These are phyloP conservation scores for Tenthredo mesomela DNA, from an alignment of 2,888 invertebrate genomes.

Conservation along the genomic window DNA sequence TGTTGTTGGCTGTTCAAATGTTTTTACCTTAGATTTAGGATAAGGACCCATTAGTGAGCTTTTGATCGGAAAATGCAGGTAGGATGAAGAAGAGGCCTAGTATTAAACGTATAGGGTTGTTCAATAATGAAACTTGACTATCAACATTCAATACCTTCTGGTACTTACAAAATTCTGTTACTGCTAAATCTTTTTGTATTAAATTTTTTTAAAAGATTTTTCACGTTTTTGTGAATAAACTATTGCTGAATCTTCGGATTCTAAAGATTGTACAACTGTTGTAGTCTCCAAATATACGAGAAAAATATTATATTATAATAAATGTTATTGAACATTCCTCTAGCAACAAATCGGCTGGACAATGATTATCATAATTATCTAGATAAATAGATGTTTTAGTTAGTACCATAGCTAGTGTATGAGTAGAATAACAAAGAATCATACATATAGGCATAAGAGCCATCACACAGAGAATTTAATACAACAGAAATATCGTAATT, in stretches of 20 bases:
- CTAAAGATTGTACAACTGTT: background rate
- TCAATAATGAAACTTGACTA: conserved; percentile 21
- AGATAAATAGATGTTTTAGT: conserved; percentile 27
- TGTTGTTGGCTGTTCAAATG: conserved; percentile 35
- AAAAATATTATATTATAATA: background rate
- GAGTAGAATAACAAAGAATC: background rate
- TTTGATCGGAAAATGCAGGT: conserved; percentile 33
- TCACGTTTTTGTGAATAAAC: background rate
- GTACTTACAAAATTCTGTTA: background rate
- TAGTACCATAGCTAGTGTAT: background rate
- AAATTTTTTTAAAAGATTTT: background rate
- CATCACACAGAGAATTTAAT: background rate
- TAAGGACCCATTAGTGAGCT: conserved; percentile 35
- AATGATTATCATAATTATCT: conserved; percentile 11
- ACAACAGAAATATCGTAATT: background rate
- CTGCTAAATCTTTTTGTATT: background rate
- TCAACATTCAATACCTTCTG: background rate
- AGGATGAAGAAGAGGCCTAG: conserved; percentile 15
- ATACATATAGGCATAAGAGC: background rate
- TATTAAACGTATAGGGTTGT: background rate
- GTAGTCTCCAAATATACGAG: background rate
- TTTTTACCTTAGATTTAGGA: conserved; percentile 35
- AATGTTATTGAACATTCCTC: conserved; percentile 23
- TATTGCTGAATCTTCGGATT: background rate
- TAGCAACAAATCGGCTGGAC: conserved; percentile 30